phyloP scores from a whole-genome alignment of 2,797 vertebrate genomes.

The Trematomus bernacchii region DNA sequence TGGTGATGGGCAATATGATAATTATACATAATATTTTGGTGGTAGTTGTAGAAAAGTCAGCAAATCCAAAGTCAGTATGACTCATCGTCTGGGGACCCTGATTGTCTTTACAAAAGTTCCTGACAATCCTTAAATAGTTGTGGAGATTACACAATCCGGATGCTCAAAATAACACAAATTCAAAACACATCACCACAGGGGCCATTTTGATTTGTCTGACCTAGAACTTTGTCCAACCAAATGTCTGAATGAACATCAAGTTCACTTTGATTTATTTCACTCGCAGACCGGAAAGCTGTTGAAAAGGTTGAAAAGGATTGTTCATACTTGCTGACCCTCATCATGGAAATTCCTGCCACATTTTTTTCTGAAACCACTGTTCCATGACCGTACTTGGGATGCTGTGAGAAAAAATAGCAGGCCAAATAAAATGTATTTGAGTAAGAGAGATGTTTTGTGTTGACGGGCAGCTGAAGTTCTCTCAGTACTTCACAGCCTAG shows the following conservation, averaged over 20 bases:
- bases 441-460: conserved; percentile 34
- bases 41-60: conserved; percentile 5
- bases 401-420: conserved; percentile 37
- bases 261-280: conserved; percentile 64
- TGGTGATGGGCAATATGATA: not conserved
- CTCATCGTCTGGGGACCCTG: not conserved
- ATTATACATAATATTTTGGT: not conserved
- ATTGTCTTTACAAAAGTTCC: conserved; percentile 10
- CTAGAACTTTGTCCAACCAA: conserved; percentile 41
- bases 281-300: conserved; percentile 40
- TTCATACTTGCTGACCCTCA: conserved; percentile 62
- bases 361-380: conserved; percentile 52
- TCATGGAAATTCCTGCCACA: conserved; percentile 45
- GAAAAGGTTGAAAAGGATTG: conserved; percentile 61
- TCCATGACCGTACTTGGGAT: conserved; percentile 60
- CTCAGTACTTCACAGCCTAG: conserved; percentile 26
- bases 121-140: conserved; percentile 5
- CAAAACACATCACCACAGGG: conserved; percentile 41
- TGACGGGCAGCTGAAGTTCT: conserved; percentile 40
- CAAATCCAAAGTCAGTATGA: not conserved
- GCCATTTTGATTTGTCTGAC: conserved; percentile 48
- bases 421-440: conserved; percentile 54
- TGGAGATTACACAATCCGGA: conserved; percentile 31
- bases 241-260: conserved; percentile 49
- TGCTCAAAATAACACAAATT: conserved; percentile 45